Percentiles rank a stretch among this genome's conserved stretches.
phyloP scores from a whole-genome alignment of 2,797 vertebrate species.

The Catostomus latipinnis region DNA sequence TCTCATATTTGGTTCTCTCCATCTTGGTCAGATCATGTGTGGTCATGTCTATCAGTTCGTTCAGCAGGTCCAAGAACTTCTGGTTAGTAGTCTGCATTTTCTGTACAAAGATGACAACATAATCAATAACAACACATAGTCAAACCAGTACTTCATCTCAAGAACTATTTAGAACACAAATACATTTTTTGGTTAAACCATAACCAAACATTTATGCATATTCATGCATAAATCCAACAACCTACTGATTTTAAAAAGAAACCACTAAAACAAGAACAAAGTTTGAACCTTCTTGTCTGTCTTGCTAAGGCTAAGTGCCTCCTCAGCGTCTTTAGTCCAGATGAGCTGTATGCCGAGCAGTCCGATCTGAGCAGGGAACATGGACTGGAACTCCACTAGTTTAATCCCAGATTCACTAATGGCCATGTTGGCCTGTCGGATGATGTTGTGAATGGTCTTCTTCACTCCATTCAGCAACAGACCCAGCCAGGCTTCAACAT shows the following conservation, averaged over 20 bases:
- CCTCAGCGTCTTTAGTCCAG: constrained; percentile 86
- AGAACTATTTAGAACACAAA: too few species aligned
- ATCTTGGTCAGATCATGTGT: constrained; percentile 82
- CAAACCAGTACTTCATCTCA: background rate
- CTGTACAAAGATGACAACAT: constrained; percentile 62
- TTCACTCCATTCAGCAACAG: constrained; percentile 80
- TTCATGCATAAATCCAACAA: background rate
- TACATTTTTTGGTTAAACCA: background rate
- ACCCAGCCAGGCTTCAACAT: constrained; percentile 86
- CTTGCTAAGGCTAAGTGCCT: constrained; percentile 79
- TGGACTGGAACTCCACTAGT: constrained; percentile 81
- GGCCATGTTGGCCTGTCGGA: constrained; percentile 78
- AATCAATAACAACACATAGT: background rate
- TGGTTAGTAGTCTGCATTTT: constrained; percentile 84
- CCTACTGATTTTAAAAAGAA: background rate
- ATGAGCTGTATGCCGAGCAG: constrained; percentile 88
- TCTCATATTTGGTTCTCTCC: constrained; percentile 87
- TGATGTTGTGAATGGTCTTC: constrained; percentile 82
- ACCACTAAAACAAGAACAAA: background rate
- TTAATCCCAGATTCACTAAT: constrained; percentile 77
- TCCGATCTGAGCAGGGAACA: constrained; percentile 86
- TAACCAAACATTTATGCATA: background rate
- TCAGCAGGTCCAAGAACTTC: constrained; percentile 85
- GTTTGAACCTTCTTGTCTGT: constrained; percentile 83
- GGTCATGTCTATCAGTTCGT: constrained; percentile 86